Conservation (phyloP, 2,888 invertebrate species). For the Enchytraeus crypticus region DNA sequence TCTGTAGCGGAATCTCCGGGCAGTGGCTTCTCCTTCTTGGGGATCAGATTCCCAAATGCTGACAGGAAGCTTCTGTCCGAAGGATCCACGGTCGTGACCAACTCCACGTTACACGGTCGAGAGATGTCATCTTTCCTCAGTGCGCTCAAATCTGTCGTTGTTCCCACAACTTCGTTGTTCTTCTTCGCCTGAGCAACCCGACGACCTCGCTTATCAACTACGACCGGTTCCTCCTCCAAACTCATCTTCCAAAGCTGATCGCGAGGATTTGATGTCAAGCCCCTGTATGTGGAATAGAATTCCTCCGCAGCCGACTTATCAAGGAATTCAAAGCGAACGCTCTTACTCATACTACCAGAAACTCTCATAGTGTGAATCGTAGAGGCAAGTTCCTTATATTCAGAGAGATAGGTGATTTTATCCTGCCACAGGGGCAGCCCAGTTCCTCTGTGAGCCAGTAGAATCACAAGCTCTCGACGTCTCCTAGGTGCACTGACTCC, state of each 20-base stretch:
- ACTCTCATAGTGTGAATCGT: slow-evolving; percentile 13
- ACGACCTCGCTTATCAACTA: neutral
- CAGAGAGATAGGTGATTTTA: slow-evolving; percentile 14
- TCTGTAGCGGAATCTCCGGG: neutral
- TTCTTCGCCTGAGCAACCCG: neutral
- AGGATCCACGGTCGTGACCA: neutral
- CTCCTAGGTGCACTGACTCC: slow-evolving; percentile 1
- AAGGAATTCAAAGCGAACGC: neutral
- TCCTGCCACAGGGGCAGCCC: slow-evolving; percentile 21
- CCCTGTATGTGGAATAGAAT: slow-evolving; percentile 10
- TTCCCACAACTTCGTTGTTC: neutral
- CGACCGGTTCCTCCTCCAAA: neutral
- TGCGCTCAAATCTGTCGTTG: neutral
- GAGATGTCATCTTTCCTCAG: neutral
- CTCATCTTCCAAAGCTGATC: slow-evolving; percentile 22
- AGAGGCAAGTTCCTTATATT: slow-evolving; percentile 5
- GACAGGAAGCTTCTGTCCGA: neutral
- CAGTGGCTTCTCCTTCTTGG: neutral
- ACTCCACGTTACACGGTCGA: neutral
- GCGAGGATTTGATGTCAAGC: slow-evolving; percentile 14
- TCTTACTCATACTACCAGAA: slow-evolving; percentile 7
- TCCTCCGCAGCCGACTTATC: neutral
- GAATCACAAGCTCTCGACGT: slow-evolving; percentile 8
- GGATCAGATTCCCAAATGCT: neutral
- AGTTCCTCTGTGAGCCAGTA: slow-evolving; percentile 19